phyloP scores from a whole-genome alignment of 2,113 vertebrate species.

The Rostratula benghalensis region DNA sequence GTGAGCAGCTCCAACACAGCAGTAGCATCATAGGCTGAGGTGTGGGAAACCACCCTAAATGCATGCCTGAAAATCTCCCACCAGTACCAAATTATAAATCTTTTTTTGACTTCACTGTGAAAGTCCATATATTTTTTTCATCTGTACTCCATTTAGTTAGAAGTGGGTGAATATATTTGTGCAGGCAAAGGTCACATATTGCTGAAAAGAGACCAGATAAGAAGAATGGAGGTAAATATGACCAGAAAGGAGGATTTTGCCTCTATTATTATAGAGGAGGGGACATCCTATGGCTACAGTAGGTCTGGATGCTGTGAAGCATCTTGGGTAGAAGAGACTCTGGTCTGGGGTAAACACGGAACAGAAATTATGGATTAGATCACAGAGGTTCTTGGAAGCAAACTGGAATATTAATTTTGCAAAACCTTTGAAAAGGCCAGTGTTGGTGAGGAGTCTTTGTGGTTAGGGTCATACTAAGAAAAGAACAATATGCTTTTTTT shows the following conservation, averaged over 20 bases:
- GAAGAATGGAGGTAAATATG: not conserved
- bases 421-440: not conserved
- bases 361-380: not conserved
- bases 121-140: not conserved
- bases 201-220: not conserved
- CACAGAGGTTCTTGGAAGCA: not conserved
- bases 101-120: not conserved
- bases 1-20: not conserved
- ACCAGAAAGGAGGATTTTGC: not conserved
- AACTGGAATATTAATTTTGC: not conserved
- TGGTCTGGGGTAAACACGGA: not conserved
- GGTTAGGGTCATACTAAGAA: not conserved
- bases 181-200: not conserved
- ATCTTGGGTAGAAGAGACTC: not conserved
- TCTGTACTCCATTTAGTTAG: not conserved
- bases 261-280: not conserved
- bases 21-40: not conserved
- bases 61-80: not conserved
- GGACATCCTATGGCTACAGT: not conserved
- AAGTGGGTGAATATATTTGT: not conserved
- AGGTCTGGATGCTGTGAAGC: not conserved
- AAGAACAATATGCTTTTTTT: not conserved
- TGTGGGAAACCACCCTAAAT: not conserved
- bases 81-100: not conserved
- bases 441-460: not conserved